Evolutionary conservation across 1,140 invertebrate species (phyloP).

Genomic region (Helicoverpa armigera): DNA sequence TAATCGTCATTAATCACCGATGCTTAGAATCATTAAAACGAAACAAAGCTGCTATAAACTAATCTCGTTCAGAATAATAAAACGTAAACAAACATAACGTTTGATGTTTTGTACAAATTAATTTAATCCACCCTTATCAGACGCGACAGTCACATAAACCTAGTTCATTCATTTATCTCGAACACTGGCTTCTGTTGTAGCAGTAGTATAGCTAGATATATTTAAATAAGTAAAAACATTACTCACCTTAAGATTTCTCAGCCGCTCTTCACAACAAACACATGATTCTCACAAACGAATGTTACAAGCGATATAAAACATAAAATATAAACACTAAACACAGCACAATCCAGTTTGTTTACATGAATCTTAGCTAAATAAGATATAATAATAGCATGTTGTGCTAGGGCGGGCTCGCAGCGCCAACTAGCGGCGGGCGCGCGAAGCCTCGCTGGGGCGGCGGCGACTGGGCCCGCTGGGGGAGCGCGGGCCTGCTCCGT

Average conservation of each 20-base stretch:
- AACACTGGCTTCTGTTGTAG: not conserved
- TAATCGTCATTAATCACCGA: no score
- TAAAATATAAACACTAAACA: constrained; percentile 33
- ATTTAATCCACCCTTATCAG: not conserved
- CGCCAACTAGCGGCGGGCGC: constrained; percentile 79
- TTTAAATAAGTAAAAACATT: constrained; percentile 44
- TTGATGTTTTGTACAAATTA: no score
- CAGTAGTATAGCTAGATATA: constrained; percentile 29
- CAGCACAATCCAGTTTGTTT: constrained; percentile 75
- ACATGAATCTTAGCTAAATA: constrained; percentile 76
- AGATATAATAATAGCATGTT: constrained; percentile 74
- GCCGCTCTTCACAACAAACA: constrained; percentile 23
- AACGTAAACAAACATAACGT: no score
- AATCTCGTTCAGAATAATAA: no score
- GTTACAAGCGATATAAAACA: constrained; percentile 6
- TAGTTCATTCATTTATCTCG: constrained; percentile 18
- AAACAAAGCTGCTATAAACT: no score
- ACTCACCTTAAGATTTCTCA: constrained; percentile 57
- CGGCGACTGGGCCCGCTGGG: constrained; percentile 62
- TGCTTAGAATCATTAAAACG: no score
- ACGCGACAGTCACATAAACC: not conserved
- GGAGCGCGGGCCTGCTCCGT: constrained; percentile 59
- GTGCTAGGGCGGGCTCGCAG: constrained; percentile 78
- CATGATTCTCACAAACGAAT: constrained; percentile 11
- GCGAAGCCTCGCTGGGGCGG: constrained; percentile 72